Conservation (phyloP, 1,140 invertebrate species). For the Probaryconus sp. region DNA sequence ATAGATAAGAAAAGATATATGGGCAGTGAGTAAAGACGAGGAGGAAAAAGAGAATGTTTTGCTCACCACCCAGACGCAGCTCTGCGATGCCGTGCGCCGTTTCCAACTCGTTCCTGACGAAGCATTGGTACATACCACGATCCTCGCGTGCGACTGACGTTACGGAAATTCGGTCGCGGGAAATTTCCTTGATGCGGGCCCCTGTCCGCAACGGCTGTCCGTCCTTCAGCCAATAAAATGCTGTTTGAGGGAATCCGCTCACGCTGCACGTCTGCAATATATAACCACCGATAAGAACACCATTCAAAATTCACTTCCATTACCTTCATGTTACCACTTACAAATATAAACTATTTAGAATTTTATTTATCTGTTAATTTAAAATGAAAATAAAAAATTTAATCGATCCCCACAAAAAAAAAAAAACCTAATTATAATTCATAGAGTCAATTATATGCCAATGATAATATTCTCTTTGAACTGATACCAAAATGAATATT, state of each 20-base stretch:
- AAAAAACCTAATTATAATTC: too few relatives aligned
- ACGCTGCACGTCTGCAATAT: constrained; percentile 74
- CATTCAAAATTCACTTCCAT: too few relatives aligned
- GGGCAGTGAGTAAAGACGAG: too few relatives aligned
- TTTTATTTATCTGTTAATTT: too few relatives aligned
- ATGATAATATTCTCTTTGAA: background rate
- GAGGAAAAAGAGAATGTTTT: too few relatives aligned
- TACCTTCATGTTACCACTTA: too few relatives aligned
- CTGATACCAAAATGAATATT: constrained; percentile 14
- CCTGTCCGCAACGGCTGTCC: constrained; percentile 82
- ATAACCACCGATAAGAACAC: constrained; percentile 2
- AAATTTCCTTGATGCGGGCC: constrained; percentile 77
- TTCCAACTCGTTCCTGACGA: constrained; percentile 84
- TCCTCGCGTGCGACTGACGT: constrained; percentile 84
- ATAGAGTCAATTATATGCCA: background rate
- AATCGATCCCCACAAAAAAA: too few relatives aligned
- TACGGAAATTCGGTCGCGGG: constrained; percentile 80
- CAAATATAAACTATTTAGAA: too few relatives aligned
- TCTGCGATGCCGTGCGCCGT: constrained; percentile 86
- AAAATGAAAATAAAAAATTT: too few relatives aligned
- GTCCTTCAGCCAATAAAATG: constrained; percentile 80
- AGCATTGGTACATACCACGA: constrained; percentile 91
- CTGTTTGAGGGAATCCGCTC: constrained; percentile 77
- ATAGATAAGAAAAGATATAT: too few relatives aligned
- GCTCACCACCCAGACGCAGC: constrained; percentile 85